Percentiles rank a stretch among this genome's conserved stretches.
Evolutionary conservation across 2,888 invertebrate genomes (phyloP).

Genomic region (Panorpa germanica): DNA sequence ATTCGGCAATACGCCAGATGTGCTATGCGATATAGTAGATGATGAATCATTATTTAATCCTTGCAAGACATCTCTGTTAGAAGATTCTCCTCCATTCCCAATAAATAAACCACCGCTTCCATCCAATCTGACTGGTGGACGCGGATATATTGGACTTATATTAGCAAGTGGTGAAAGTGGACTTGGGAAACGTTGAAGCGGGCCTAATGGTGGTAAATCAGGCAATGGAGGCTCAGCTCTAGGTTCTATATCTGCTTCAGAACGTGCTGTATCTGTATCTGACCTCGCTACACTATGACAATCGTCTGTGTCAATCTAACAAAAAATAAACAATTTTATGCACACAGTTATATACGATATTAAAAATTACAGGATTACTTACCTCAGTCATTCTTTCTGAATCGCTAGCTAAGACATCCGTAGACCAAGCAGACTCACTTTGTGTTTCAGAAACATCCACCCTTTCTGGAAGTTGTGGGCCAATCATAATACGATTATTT

Average conservation of each 20-base stretch:
- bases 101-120: too few species aligned
- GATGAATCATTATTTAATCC: too few species aligned
- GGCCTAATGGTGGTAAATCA: constrained; percentile 2
- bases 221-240: constrained; percentile 14
- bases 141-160: constrained; percentile 3
- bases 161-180: constrained; percentile 7
- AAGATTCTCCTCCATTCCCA: too few species aligned
- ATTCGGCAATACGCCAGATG: too few species aligned
- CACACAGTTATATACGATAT: background rate
- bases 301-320: constrained; percentile 38
- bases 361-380: constrained; percentile 1
- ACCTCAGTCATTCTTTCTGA: constrained; percentile 82
- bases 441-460: constrained; percentile 80
- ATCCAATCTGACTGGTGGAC: constrained; percentile 9
- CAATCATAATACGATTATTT: too few species aligned
- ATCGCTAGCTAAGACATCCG: constrained; percentile 86
- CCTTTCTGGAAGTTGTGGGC: constrained; percentile 21
- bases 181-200: constrained; percentile 10
- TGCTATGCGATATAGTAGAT: too few species aligned
- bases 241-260: constrained; percentile 17
- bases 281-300: constrained; percentile 50
- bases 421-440: constrained; percentile 94
- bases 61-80: too few species aligned
- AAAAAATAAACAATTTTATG: background rate
- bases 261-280: constrained; percentile 46